Conservation (phyloP, 2,113 vertebrate genomes). For the Phaetusa simplex region DNA sequence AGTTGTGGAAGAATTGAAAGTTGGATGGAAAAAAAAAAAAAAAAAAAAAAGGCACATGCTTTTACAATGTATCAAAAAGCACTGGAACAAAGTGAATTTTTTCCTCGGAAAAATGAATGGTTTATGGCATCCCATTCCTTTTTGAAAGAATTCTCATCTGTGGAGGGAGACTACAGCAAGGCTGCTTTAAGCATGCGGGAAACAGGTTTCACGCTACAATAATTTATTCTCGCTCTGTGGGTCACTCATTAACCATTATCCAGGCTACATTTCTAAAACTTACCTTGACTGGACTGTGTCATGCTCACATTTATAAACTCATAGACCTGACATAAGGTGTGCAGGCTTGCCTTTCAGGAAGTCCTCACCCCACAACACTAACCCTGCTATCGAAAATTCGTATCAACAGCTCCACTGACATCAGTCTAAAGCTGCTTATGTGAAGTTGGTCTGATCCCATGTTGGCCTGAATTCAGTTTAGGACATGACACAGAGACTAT, state of each 20-base stretch:
- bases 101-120: neutral
- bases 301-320: neutral
- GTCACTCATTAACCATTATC: neutral
- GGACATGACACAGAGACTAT: neutral
- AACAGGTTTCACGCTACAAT: neutral
- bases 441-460: neutral
- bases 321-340: neutral
- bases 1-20: neutral
- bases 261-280: neutral
- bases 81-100: neutral
- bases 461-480: neutral
- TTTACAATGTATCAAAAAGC: accelerated
- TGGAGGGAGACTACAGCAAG: neutral
- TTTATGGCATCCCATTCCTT: neutral
- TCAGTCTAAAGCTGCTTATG: slow-evolving; percentile 7
- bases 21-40: neutral
- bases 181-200: neutral
- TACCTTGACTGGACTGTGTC: neutral
- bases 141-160: neutral
- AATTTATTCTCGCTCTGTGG: neutral
- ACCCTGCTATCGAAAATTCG: neutral
- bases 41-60: neutral
- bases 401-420: neutral
- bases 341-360: neutral
- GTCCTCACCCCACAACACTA: accelerated